Evolutionary conservation across 2,113 vertebrate genomes (phyloP).

Genomic region (Ondatra zibethicus): DNA sequence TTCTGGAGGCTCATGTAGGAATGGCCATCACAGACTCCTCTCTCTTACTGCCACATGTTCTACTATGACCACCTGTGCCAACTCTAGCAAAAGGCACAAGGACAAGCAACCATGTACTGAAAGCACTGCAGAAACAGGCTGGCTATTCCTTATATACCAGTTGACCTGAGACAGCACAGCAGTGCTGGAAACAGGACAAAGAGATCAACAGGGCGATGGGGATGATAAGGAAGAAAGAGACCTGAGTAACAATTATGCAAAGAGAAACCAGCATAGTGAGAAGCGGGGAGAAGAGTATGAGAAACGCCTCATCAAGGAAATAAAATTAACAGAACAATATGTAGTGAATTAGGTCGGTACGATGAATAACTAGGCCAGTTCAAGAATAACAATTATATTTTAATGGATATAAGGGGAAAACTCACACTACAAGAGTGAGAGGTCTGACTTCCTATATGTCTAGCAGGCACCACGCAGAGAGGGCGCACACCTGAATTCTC

Average conservation of each 20-base stretch:
- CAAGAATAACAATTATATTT: too few relatives aligned
- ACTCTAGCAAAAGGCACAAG: background rate
- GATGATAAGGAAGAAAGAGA: background rate
- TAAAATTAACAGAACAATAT: constrained; percentile 2
- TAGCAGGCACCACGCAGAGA: too few relatives aligned
- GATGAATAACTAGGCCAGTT: too few relatives aligned
- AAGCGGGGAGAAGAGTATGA: background rate
- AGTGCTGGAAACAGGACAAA: background rate
- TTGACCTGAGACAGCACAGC: background rate
- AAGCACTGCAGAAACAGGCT: background rate
- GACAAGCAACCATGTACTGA: background rate
- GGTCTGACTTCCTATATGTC: too few relatives aligned
- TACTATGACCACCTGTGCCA: too few relatives aligned
- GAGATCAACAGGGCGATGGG: background rate
- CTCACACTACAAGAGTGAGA: too few relatives aligned
- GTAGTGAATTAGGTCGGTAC: too few relatives aligned
- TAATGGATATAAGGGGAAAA: too few relatives aligned
- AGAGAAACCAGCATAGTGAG: background rate
- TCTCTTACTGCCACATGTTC: background rate
- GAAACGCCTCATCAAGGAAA: background rate
- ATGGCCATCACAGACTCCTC: background rate
- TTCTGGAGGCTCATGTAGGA: background rate
- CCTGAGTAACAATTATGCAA: background rate
- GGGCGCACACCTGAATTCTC: too few relatives aligned
- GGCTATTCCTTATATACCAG: background rate